phyloP scores from a whole-genome alignment of 2,113 vertebrate species.

The Abramis brama region DNA sequence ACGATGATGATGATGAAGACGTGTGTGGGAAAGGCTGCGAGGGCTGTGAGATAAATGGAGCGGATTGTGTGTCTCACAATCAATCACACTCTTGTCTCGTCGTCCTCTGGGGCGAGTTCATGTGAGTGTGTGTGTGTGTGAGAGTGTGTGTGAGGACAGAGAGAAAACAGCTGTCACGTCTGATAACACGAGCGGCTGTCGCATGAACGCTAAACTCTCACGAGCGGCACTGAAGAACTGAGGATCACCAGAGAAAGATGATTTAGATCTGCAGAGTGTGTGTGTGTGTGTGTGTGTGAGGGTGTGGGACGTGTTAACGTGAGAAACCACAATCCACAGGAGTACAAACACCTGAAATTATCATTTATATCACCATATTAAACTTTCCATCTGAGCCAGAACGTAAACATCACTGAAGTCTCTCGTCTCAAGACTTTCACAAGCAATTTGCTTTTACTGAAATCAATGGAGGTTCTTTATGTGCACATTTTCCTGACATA shows the following conservation, averaged over 20 bases:
- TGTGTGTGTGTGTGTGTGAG: constrained; percentile 1
- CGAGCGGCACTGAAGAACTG: neutral
- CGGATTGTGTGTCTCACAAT: constrained; percentile 72
- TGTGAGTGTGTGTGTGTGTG: constrained; percentile 3
- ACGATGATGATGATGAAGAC: too few species aligned
- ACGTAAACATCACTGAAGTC: neutral
- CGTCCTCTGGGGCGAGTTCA: constrained; percentile 37
- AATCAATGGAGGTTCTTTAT: neutral
- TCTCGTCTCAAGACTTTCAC: neutral
- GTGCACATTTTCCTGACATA: too few species aligned
- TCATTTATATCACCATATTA: neutral
- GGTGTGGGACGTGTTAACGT: constrained; percentile 30
- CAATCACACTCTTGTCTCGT: constrained; percentile 75
- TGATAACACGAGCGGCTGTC: neutral
- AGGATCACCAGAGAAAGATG: too few species aligned
- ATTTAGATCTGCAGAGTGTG: neutral
- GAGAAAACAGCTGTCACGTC: neutral
- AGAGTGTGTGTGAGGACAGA: neutral
- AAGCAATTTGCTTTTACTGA: neutral
- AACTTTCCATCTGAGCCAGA: neutral
- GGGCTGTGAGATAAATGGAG: constrained; percentile 67
- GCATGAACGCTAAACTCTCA: neutral
- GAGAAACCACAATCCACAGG: constrained; percentile 28
- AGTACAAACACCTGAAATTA: neutral
- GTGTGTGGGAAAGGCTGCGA: constrained; percentile 38